Evolutionary conservation across 2,888 invertebrate genomes (phyloP), one percentile per base, ranked within the genome.

Genomic region (Cremastinae sp.): DNA sequence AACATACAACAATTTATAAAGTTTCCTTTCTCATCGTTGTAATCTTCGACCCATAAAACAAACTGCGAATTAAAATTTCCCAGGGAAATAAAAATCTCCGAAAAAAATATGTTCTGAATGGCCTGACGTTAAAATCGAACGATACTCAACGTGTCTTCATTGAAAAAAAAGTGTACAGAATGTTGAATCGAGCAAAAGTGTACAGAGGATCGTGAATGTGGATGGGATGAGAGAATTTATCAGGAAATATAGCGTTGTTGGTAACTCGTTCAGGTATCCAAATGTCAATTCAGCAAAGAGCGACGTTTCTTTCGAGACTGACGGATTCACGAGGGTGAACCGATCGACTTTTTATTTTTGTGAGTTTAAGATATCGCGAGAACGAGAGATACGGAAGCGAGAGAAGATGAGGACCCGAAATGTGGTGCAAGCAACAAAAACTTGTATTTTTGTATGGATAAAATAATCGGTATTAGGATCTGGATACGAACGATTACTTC

Each of bases 391-490:
- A 10, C 10, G n/a, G 49, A 20, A 8, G 35, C 12, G 71, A 12
- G n/a, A 35, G 39, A 9, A n/a, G 72, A 12, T 58, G 2, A 18
- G n/a, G 49, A 49, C n/a, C n/a, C n/a, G n/a, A 1, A 2, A 68
- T 69, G 59, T 37, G 37, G 37, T 37, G 65, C 69, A 69, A 69
- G 53, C 71, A 66, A 73, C 20, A 64, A 79, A 80, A 80, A n/a
- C 80, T 76, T 81, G 81, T 82, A 82, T 81, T 81, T 83, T 82
- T 82, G 82, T 81, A 83, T 78, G 78, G 76, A 73, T 58, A 41
- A 59, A 58, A 47, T 76, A 69, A 73, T 76, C 69, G 68, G 76
- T 76, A 76, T n/a, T n/a, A n/a, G 73, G 76, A 68, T 41, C 77
- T 70, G 78, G 77, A 68, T 68, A 68, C 70, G 75, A 69, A 73